phyloP scores from a whole-genome alignment of 2,888 invertebrate species.

The Megastigmus dorsalis region DNA sequence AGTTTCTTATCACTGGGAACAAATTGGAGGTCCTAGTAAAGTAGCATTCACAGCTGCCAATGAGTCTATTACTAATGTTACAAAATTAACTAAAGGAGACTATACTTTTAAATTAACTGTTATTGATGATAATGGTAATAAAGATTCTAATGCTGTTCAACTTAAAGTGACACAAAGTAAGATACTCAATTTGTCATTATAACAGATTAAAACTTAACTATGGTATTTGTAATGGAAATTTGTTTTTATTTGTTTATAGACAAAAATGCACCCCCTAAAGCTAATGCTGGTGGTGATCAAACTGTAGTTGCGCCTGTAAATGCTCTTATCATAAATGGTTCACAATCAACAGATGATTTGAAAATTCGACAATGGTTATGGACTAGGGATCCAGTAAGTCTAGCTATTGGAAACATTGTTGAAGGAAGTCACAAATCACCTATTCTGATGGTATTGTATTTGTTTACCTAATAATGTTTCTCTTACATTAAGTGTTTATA shows the following conservation, averaged over 20 bases:
- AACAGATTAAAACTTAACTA: too few relatives aligned
- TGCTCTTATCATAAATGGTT: constrained; percentile 88
- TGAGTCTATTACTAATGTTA: constrained; percentile 84
- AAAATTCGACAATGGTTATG: constrained; percentile 89
- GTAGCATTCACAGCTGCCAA: constrained; percentile 76
- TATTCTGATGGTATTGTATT: constrained; percentile 80
- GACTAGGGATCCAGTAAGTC: constrained; percentile 84
- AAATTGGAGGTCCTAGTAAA: constrained; percentile 79
- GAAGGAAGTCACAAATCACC: constrained; percentile 85
- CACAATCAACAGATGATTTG: constrained; percentile 90
- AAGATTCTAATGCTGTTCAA: constrained; percentile 83
- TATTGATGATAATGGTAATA: constrained; percentile 88
- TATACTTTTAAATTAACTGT: constrained; percentile 90
- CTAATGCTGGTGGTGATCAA: constrained; percentile 91
- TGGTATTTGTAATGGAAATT: too few relatives aligned
- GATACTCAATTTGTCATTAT: constrained; percentile 62
- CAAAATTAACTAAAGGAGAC: constrained; percentile 87
- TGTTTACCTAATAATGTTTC: not conserved
- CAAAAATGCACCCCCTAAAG: constrained; percentile 91
- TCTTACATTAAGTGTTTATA: not conserved
- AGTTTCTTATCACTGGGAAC: constrained; percentile 88
- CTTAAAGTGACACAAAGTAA: constrained; percentile 91
- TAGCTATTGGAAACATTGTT: constrained; percentile 90
- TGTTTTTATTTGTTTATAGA: constrained; percentile 80
- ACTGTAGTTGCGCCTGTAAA: constrained; percentile 84